Base-by-base conservation (phyloP, 2,797 vertebrate species). In the Miichthys miiuy region DNA sequence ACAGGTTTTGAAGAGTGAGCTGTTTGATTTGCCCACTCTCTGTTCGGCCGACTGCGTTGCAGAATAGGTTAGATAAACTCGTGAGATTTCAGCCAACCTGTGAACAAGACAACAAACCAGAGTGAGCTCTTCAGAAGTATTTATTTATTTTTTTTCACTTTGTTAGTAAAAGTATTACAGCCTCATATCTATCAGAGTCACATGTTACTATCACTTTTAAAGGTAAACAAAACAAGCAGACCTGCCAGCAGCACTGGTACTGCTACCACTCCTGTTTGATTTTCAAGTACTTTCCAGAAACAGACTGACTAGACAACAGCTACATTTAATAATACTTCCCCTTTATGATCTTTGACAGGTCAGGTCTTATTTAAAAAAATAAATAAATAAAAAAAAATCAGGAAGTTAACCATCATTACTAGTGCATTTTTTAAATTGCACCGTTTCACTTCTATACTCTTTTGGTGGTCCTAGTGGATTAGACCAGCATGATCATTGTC, bases 391-490 rank as follows among this genome's bases (percentile, higher is more conserved):
- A 27, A 27, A 3, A 27, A 27, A 27, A 27, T 4, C 1, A 38
- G 14, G 1, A n/a, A 68, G 60, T 64, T 18, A 57, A 20, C 21
- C 5, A 47, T 27, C 17, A 27, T 38, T 51, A 44, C 23, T 67
- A 16, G 41, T 47, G n/a, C 21, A 70, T 3, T 41, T 63, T 38
- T 55, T 41, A 21, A 38, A 44, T 38, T 12, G 12, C 17, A 2
- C 5, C 27, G 11, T 30, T 46, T 56, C 23, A 71, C 21, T 51
- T 38, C n/a, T 42, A 7, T 46, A 30, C 6, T 46, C 4, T 42
- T 46, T 25, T 34, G 52, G 46, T 75, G 75, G 68, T 84, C 75
- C 30, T 27, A 18, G 50, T 62, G 81, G 85, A 86, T 91, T 82
- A 87, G 63, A 7, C 46, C 46, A 51, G 20, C 66, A 51, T 64